Evolutionary conservation across 1,140 invertebrate genomes (phyloP), one percentile per base, ranked within the genome.

Genomic region (Drosophila micromelanica): DNA sequence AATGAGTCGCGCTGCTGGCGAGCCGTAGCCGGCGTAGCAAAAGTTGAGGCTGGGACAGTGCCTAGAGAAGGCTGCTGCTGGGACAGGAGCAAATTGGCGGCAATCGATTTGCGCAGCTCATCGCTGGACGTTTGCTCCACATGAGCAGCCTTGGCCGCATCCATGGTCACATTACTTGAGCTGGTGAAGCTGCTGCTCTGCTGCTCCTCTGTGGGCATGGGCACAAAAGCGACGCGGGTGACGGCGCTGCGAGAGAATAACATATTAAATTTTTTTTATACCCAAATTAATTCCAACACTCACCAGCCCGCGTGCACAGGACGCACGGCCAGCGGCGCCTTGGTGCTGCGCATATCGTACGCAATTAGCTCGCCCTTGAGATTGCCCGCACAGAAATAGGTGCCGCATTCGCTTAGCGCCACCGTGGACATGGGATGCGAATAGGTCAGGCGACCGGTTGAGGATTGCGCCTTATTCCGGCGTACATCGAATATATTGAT

Each of bases 401-500:
- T 84, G 27, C 91, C 91, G 38, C 91, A 92, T 27, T 91, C 82
- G 46, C 89, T 90, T 0, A 90, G 37, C 3, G 89, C 72, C 45
- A 90, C 78, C 1, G 89, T 90, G 0, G 90, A 91, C 11, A 91
- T 27, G 0, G 91, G 91, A 76, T 86, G 82, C 4, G 67, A 56
- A 30, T 80, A 78, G 13, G 38, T 62, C 20, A 91, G 17, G 8
- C 86, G 76, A n/a, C 73, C 55, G 1, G 77, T 55, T 0, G 76
- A 61, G 0, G 79, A 65, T 23, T 81, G 75, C 1, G 70, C 76
- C n/a, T 90, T 87, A 32, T 75, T 78, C 2, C 77, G 71, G 1
- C 91, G 59, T 27, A 81, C 81, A 62, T 92, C 91, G 35, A 91
- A 92, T 27, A 92, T 80, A 71, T 92, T 92, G 3, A 92, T 84